Evolutionary conservation across 2,888 invertebrate species (phyloP), one percentile per base, ranked within the genome.

Genomic region (Xylocampa areola): DNA sequence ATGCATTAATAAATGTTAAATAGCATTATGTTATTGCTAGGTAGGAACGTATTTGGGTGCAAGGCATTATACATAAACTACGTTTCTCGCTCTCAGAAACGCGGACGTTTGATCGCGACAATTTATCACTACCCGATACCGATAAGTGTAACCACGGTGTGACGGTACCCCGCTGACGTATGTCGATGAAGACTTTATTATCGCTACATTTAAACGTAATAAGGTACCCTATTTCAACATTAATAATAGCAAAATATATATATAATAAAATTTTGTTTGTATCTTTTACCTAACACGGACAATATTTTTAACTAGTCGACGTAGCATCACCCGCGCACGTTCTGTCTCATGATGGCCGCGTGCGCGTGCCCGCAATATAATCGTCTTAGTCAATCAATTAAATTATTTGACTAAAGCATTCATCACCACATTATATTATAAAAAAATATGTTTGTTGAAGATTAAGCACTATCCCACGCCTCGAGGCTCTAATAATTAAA

Each of bases 211-310:
- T 64, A 49, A 64, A 73, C 48, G 64, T 59, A 66, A 58, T 54
- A 61, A 62, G 49, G 50, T 67, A 54, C 55, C n/a, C 62, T 68
- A 63, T 60, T 47, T 49, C 49, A 55, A 63, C 52, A 49, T 58
- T 77, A 74, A 70, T 55, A 59, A 60, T 62, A 64, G 67, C 61
- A 63, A 74, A 73, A 76, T 69, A 68, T 76, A 70, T 78, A 70
- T 65, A 75, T 77, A 73, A 73, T 79, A 81, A 82, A 83, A 83
- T 82, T 83, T 82, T 83, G 81, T 71, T 68, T 74, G 73, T 68
- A 60, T 73, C 73, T 73, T 73, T 79, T 81, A 79, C 73, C 85
- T 87, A 85, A 79, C 51, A 68, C 82, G 85, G 84, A 85, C 85
- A 82, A 72, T 72, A 72, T 36, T 71, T 71, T 76, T 74, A 51